Percentiles rank a stretch among this genome's conserved stretches.
phyloP scores from a whole-genome alignment of 2,113 vertebrate genomes.

The Nothoprocta perdicaria region DNA sequence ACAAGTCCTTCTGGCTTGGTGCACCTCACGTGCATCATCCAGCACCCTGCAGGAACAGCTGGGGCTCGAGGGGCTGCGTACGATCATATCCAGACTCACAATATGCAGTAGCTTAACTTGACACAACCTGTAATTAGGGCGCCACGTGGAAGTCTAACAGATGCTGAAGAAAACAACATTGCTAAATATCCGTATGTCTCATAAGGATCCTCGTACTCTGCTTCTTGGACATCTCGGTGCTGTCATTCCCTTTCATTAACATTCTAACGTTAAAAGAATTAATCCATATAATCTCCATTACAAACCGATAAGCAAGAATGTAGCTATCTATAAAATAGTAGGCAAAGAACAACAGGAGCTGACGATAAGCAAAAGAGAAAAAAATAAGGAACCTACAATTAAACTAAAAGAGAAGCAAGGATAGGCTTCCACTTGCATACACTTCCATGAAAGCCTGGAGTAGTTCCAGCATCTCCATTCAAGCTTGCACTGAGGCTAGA shows the following conservation, averaged over 20 bases:
- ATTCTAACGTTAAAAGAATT: not conserved
- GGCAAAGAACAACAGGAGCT: not conserved
- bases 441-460: accelerated
- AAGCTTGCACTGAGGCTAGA: accelerated
- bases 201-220: not conserved
- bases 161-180: not conserved
- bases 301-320: accelerated
- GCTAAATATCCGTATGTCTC: not conserved
- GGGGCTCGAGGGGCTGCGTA: not conserved
- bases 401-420: not conserved
- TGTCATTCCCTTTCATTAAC: not conserved
- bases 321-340: not conserved
- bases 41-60: accelerated
- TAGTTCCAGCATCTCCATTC: accelerated
- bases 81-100: not conserved
- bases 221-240: not conserved
- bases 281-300: not conserved
- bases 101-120: not conserved
- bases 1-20: not conserved
- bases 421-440: not conserved
- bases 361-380: accelerated
- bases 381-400: too few relatives aligned
- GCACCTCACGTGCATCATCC: accelerated
- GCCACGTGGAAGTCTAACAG: not conserved
- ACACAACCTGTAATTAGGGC: not conserved